Conservation (phyloP, 2,797 vertebrate genomes). For the Ficedula albicollis region DNA sequence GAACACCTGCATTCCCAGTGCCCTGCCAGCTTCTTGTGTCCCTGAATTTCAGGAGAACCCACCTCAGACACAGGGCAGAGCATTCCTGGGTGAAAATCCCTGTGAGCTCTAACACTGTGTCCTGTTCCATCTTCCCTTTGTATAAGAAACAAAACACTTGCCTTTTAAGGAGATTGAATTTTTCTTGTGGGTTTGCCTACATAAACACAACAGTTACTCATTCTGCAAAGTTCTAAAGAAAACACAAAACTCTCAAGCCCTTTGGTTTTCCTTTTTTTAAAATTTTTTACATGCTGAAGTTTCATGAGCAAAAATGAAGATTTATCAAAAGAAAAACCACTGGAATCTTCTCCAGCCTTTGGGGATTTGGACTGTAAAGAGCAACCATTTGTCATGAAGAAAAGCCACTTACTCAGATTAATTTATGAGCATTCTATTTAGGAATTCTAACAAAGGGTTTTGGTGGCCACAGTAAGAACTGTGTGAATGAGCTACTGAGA, state of each 20-base stretch:
- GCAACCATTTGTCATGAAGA: neutral
- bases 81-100: neutral
- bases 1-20: neutral
- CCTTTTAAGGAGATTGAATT: conserved; percentile 48
- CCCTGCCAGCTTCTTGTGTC: neutral
- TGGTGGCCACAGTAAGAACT: neutral
- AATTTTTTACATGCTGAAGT: neutral
- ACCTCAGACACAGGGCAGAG: neutral
- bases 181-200: conserved; percentile 45
- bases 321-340: neutral
- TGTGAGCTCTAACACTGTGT: neutral
- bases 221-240: conserved; percentile 30
- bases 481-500: neutral
- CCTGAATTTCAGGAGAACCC: neutral
- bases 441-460: neutral
- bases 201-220: conserved; percentile 49
- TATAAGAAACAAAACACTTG: neutral
- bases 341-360: neutral
- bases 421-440: neutral
- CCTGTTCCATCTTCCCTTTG: neutral
- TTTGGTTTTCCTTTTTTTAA: neutral
- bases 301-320: neutral
- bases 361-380: neutral
- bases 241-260: neutral
- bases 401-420: neutral